Percentiles rank a stretch among this genome's conserved stretches.
Conservation (phyloP, 2,113 vertebrate species). For the Oryzias melastigma region DNA sequence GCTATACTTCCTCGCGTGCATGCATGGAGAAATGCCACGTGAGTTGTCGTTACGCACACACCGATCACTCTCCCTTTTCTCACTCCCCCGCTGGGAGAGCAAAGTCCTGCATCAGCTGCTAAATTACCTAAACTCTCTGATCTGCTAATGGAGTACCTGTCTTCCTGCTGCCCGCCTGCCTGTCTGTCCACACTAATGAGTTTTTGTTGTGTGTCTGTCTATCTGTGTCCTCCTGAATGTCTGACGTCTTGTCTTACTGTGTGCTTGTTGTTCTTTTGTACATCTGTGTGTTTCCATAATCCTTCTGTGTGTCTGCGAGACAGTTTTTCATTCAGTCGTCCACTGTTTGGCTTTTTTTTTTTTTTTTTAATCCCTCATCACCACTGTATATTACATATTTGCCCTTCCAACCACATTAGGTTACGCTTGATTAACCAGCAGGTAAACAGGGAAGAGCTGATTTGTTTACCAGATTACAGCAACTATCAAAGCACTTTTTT, state of each 20-base stretch:
- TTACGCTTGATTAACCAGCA: too few species aligned
- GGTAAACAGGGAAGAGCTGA: too few species aligned
- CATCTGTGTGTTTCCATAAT: background rate
- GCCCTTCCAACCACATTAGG: too few species aligned
- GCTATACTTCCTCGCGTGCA: background rate
- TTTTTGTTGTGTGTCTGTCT: constrained; percentile 36
- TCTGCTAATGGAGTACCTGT: constrained; percentile 62
- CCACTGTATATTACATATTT: too few species aligned
- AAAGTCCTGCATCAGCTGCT: constrained; percentile 62
- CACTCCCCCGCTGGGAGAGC: constrained; percentile 24
- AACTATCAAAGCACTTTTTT: too few species aligned
- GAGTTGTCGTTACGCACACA: constrained; percentile 6
- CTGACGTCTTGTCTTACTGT: constrained; percentile 31
- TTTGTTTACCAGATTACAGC: too few species aligned
- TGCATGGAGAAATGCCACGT: constrained; percentile 4
- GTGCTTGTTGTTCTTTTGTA: constrained; percentile 9
- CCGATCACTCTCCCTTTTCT: constrained; percentile 20
- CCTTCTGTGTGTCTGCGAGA: constrained; percentile 1
- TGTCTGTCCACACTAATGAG: constrained; percentile 52
- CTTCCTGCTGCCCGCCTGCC: constrained; percentile 45
- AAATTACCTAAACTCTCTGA: constrained; percentile 63
- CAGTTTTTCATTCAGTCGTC: constrained; percentile 6
- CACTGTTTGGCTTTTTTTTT: background rate
- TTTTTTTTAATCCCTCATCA: background rate
- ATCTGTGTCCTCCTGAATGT: constrained; percentile 47